Percentiles rank a stretch among this genome's conserved stretches.
phyloP scores from a whole-genome alignment of 2,888 invertebrate species.

The Gonocerus acuteangulatus region DNA sequence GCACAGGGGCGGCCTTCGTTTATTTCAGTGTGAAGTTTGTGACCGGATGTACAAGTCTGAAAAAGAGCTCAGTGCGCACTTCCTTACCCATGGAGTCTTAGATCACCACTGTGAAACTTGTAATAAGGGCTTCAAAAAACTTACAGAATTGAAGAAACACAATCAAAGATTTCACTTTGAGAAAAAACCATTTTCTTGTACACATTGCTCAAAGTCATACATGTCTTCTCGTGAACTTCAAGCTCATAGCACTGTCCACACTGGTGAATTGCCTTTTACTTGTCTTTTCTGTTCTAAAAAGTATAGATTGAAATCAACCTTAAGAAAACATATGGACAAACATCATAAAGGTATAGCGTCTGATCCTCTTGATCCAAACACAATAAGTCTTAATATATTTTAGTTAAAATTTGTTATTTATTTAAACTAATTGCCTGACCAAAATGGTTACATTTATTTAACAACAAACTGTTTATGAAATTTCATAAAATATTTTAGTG shows the following conservation, averaged over 20 bases:
- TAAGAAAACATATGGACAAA: constrained; percentile 18
- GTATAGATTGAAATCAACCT: constrained; percentile 15
- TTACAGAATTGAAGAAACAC: constrained; percentile 13
- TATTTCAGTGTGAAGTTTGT: constrained; percentile 13
- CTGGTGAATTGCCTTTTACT: constrained; percentile 16
- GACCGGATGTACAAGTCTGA: constrained; percentile 21
- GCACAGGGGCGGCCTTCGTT: constrained; percentile 20
- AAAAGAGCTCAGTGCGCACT: constrained; percentile 3
- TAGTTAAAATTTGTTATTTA: neutral
- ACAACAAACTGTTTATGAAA: too few species aligned
- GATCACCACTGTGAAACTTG: constrained; percentile 2
- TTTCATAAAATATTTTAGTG: too few species aligned
- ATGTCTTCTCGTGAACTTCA: constrained; percentile 3
- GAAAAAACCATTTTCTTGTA: constrained; percentile 12
- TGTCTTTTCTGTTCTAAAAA: constrained; percentile 14
- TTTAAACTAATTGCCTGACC: too few species aligned
- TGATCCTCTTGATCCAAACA: constrained; percentile 1
- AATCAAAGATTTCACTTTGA: constrained; percentile 13
- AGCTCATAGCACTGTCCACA: constrained; percentile 12
- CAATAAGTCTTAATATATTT: constrained; percentile 8
- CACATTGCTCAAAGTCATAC: constrained; percentile 10
- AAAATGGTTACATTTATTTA: too few species aligned
- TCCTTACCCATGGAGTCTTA: neutral
- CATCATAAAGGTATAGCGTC: constrained; percentile 11
- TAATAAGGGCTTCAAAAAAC: constrained; percentile 12